These are phyloP conservation scores for Aptenodytes forsteri DNA, from an alignment of 2,113 vertebrate species.

Conservation along the genomic window DNA sequence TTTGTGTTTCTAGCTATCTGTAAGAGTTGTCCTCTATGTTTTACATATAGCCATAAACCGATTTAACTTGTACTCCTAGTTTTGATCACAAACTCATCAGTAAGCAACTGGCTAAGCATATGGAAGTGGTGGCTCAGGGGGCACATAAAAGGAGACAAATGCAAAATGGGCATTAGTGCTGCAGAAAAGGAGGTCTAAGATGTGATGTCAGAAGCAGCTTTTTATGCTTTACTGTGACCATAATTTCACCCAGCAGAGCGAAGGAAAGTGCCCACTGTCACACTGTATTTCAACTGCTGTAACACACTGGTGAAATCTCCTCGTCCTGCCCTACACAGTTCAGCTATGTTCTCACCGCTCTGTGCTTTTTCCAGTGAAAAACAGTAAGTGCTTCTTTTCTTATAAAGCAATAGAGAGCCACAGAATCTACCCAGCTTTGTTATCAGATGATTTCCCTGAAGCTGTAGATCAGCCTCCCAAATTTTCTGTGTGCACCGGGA, in stretches of 20 bases:
- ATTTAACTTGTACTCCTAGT: neutral
- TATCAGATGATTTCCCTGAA: neutral
- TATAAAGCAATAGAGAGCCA: neutral
- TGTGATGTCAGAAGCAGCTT: neutral
- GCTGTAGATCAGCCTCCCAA: neutral
- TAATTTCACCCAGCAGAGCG: neutral
- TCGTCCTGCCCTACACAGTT: neutral
- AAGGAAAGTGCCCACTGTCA: neutral
- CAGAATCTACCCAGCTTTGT: neutral
- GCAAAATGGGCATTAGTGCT: neutral
- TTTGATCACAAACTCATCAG: neutral
- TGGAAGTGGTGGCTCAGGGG: neutral
- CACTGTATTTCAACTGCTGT: neutral
- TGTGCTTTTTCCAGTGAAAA: neutral
- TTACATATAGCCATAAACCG: neutral
- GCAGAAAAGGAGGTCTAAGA: neutral
- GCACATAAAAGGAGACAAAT: neutral
- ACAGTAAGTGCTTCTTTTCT: neutral
- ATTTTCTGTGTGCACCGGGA: slow-evolving; percentile 2
- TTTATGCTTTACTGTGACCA: neutral
- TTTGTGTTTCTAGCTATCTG: neutral
- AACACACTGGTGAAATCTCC: neutral
- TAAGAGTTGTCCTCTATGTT: neutral
- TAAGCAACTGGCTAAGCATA: neutral
- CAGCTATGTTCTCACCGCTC: neutral